Percentiles rank a stretch among this genome's conserved stretches.
phyloP scores from a whole-genome alignment of 2,888 invertebrate species.

The Germaria angustata region DNA sequence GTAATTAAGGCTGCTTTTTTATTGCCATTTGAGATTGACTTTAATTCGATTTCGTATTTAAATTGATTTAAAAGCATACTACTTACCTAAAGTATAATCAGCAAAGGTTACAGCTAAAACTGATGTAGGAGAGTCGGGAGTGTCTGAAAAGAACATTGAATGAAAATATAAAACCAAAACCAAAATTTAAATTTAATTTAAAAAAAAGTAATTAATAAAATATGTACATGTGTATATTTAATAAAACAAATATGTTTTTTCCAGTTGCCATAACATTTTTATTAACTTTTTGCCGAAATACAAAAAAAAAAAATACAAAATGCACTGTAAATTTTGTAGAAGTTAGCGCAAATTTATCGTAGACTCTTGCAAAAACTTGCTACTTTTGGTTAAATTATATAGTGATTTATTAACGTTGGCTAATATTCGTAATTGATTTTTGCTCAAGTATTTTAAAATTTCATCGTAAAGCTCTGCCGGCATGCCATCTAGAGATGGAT shows the following conservation, averaged over 20 bases:
- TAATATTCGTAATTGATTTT: slow-evolving; percentile 72
- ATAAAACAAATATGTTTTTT: slow-evolving; percentile 28
- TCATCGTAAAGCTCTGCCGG: slow-evolving; percentile 74
- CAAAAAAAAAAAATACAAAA: slow-evolving; percentile 12
- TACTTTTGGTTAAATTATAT: slow-evolving; percentile 66
- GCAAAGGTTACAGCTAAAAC: slow-evolving; percentile 62
- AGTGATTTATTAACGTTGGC: slow-evolving; percentile 73
- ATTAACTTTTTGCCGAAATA: slow-evolving; percentile 19
- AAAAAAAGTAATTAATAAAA: slow-evolving; percentile 14
- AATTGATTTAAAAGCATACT: no score
- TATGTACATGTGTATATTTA: background rate
- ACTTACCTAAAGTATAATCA: slow-evolving; percentile 69
- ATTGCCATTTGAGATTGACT: no score
- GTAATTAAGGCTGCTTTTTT: no score
- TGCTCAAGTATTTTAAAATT: slow-evolving; percentile 72
- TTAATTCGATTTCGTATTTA: no score
- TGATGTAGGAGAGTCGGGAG: slow-evolving; percentile 49
- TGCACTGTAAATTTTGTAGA: slow-evolving; percentile 14
- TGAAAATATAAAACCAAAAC: slow-evolving; percentile 27
- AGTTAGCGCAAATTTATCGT: background rate
- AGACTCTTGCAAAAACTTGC: slow-evolving; percentile 38
- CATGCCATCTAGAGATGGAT: slow-evolving; percentile 79
- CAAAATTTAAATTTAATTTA: slow-evolving; percentile 31
- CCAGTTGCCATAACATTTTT: background rate
- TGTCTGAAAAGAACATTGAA: slow-evolving; percentile 59